Evolutionary conservation across 2,113 vertebrate species (phyloP).

Genomic region (Girardinichthys multiradiatus): DNA sequence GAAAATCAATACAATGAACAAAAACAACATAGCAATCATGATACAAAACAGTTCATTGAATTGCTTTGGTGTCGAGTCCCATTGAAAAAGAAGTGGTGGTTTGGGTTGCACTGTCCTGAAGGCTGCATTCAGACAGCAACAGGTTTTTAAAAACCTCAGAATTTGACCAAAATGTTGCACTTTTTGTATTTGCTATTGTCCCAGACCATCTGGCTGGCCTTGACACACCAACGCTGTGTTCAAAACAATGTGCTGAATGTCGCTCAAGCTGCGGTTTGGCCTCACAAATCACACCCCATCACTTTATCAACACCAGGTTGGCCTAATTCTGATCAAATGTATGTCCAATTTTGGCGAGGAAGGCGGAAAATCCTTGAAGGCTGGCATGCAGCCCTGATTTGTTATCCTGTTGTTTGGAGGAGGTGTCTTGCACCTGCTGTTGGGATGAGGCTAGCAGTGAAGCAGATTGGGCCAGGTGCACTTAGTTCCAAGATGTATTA

Average conservation of each 20-base stretch:
- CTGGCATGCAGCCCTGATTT: slow-evolving; percentile 51
- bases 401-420: slow-evolving; percentile 44
- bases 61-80: too few species aligned
- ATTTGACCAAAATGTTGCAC: slow-evolving; percentile 28
- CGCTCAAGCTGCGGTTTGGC: slow-evolving; percentile 62
- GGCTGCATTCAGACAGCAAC: not conserved
- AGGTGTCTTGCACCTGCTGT: slow-evolving; percentile 69
- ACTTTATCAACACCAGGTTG: slow-evolving; percentile 29
- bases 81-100: not conserved
- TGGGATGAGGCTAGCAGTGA: slow-evolving; percentile 8
- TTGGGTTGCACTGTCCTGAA: not conserved
- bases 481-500: slow-evolving; percentile 32
- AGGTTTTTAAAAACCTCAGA: slow-evolving; percentile 30
- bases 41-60: too few species aligned
- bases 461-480: slow-evolving; percentile 21
- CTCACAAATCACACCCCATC: slow-evolving; percentile 41
- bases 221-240: slow-evolving; percentile 49
- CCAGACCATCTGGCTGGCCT: slow-evolving; percentile 58
- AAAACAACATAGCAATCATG: too few species aligned
- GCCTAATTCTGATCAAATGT: too few species aligned
- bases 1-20: too few species aligned
- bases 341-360: too few species aligned
- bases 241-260: slow-evolving; percentile 63
- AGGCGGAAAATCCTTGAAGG: too few species aligned
- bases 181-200: slow-evolving; percentile 41